These are phyloP conservation scores for Vanacampus margaritifer DNA, from an alignment of 2,113 vertebrate species.

Conservation along the genomic window DNA sequence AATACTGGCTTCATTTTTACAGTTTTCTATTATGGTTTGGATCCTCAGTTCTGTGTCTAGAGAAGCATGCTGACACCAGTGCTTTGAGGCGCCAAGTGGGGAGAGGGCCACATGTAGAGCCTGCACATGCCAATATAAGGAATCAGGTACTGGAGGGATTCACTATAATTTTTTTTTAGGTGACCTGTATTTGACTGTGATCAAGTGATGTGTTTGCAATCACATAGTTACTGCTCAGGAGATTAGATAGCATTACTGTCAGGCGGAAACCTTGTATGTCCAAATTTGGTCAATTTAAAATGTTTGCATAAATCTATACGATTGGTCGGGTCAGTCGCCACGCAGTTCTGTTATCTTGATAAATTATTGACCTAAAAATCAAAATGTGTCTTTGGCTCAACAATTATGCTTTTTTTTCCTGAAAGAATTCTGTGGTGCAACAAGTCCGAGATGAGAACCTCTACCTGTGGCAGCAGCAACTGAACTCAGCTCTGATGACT, in stretches of 20 bases:
- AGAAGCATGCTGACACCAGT: constrained; percentile 32
- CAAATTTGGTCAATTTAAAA: too few species aligned
- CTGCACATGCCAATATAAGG: constrained; percentile 42
- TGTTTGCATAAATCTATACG: too few species aligned
- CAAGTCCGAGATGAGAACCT: constrained; percentile 49
- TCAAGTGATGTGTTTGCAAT: not conserved
- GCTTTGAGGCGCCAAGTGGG: constrained; percentile 51
- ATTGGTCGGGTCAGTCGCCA: too few species aligned
- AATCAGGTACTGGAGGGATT: constrained; percentile 70
- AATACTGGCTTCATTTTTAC: not conserved
- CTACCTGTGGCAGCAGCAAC: constrained; percentile 44
- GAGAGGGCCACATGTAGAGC: constrained; percentile 49
- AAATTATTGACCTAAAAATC: too few species aligned
- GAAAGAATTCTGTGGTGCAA: constrained; percentile 51
- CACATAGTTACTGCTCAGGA: not conserved
- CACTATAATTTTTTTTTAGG: not conserved
- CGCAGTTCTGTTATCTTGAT: too few species aligned
- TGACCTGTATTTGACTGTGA: not conserved
- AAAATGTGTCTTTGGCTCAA: too few species aligned
- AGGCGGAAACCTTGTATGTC: not conserved
- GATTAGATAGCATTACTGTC: too few species aligned
- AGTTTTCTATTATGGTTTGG: constrained; percentile 10
- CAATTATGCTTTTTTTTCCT: not conserved
- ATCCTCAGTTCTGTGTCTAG: constrained; percentile 44
- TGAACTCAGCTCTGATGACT: constrained; percentile 9